Base-by-base conservation (phyloP, 2,888 invertebrate species). In the Tiliacea aurago region DNA sequence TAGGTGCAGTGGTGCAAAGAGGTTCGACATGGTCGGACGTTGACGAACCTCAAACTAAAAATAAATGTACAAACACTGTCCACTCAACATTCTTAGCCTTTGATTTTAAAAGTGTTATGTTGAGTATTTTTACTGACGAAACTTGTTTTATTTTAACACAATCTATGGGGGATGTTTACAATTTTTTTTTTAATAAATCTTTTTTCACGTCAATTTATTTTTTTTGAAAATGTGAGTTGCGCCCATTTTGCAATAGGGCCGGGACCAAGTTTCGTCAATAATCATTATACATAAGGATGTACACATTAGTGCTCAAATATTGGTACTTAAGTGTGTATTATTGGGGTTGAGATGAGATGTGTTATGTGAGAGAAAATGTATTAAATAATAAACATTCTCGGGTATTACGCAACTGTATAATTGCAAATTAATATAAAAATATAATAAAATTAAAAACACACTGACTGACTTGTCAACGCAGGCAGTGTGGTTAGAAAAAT, bases 1-100 rank as follows among this genome's bases (percentile, higher is more conserved):
- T 59, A 84, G 45, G 86, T 86, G 86, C 87, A 84, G 78, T 86
- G 75, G 91, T 91, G 90, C 91, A 89, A 80, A 63, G 78, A 86
- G 92, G 92, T 92, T 93, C 91, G 61, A 90, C 85, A 90, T 91
- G 90, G 93, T 90, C 89, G 67, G 79, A 90, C 70, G 84, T 90
- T 91, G 89, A 91, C 83, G 91, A 93, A 92, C 92, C 88, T 78
- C 72, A 79, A 83, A 88, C 84, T 78, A 85, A 82, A 83, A 86
- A 84, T 86, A 86, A 84, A 85, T 88, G 83, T 87, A 90, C 88
- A 86, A 90, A 93, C 95, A 95, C 95, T 95, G 94, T 94, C 92
- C 95, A 95, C 95, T 91, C 91, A 94, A 95, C 95, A 95, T 95
- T 95, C 95, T 90, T 95, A 96, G 95, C 94, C 84, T 84, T 91